Conservation (phyloP, 1,140 invertebrate genomes). For the Drosophila sechellia region DNA sequence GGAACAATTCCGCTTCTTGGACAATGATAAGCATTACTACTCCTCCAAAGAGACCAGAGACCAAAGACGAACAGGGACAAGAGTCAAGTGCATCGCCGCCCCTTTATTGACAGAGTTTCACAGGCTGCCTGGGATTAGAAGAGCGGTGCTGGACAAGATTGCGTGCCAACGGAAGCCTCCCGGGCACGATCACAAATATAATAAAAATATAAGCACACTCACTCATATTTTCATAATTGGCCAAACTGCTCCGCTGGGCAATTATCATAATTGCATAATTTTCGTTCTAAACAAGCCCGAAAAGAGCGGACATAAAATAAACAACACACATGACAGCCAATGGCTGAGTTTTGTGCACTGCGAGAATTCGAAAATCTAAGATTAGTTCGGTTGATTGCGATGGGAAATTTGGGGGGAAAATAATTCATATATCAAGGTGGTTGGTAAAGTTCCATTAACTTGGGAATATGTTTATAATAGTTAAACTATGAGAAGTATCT, state of each 20-base stretch:
- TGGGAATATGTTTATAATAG: too few relatives aligned
- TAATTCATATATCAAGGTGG: neutral
- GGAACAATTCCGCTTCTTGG: slow-evolving; percentile 60
- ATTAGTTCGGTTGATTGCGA: neutral
- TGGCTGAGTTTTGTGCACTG: slow-evolving; percentile 56
- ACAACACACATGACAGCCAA: slow-evolving; percentile 67
- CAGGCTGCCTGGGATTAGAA: slow-evolving; percentile 28
- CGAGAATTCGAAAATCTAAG: slow-evolving; percentile 11
- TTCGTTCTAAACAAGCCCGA: slow-evolving; percentile 77
- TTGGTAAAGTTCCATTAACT: neutral
- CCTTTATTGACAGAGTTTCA: slow-evolving; percentile 18
- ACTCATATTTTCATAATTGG: slow-evolving; percentile 75
- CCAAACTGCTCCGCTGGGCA: slow-evolving; percentile 71
- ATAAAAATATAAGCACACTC: slow-evolving; percentile 53
- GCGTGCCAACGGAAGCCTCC: slow-evolving; percentile 51
- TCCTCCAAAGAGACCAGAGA: slow-evolving; percentile 1
- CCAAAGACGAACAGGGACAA: neutral
- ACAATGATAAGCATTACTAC: slow-evolving; percentile 67
- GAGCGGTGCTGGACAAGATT: slow-evolving; percentile 29
- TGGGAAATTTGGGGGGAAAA: neutral
- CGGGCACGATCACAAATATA: slow-evolving; percentile 60
- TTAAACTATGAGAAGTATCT: too few relatives aligned
- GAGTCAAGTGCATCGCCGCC: slow-evolving; percentile 59
- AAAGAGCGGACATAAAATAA: slow-evolving; percentile 58
- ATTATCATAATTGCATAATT: slow-evolving; percentile 83